Conservation (phyloP, 2,113 vertebrate genomes). For the Chaetura pelagica region DNA sequence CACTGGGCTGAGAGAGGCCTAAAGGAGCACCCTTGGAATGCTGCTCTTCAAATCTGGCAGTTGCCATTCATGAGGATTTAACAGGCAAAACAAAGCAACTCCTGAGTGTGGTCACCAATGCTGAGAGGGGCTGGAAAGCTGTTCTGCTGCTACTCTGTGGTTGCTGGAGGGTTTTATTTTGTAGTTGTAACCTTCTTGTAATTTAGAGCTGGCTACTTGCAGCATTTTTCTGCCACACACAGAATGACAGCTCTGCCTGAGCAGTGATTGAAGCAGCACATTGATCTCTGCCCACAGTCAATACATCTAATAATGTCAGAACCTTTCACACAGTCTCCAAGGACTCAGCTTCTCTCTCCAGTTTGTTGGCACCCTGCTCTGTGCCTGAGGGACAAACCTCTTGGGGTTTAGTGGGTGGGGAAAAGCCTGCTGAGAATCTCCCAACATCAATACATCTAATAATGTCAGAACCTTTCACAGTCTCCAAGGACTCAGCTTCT, state of each 20-base stretch:
- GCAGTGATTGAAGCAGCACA: constrained; percentile 6
- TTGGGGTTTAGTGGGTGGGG: not conserved
- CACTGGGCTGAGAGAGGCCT: not conserved
- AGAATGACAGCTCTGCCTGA: not conserved
- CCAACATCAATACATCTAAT: not conserved
- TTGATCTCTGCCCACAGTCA: constrained; percentile 14
- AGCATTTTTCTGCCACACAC: not conserved
- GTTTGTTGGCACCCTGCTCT: not conserved
- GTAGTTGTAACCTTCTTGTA: not conserved
- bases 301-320: not conserved
- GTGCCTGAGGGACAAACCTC: not conserved
- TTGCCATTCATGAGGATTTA: not conserved
- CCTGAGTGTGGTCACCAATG: rapidly evolving
- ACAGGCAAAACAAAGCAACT: not conserved
- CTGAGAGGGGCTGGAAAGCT: not conserved
- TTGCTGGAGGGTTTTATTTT: not conserved
- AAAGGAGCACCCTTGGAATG: not conserved
- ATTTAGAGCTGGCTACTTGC: not conserved
- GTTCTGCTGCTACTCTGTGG: not conserved
- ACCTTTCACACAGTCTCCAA: not conserved
- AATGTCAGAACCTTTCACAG: constrained; percentile 2
- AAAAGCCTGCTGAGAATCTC: too few species aligned
- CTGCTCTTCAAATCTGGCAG: not conserved
- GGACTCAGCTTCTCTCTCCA: not conserved
- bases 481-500: not conserved